Evolutionary conservation across 2,888 invertebrate genomes (phyloP), one percentile per base, ranked within the genome.

Genomic region (Tupiocoris notatus): DNA sequence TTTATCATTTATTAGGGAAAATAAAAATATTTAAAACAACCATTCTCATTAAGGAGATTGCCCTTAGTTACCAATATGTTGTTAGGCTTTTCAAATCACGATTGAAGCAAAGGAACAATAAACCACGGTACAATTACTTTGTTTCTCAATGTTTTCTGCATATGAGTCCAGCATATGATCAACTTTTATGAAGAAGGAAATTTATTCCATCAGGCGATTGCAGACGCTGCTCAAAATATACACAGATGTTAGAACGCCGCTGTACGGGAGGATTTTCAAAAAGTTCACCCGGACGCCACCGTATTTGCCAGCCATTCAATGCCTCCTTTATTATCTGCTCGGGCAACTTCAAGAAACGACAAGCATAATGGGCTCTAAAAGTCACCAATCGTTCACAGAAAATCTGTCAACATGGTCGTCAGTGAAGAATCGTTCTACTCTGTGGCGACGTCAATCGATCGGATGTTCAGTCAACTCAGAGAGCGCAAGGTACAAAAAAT

Each of bases 221-320:
- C 85, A 86, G 79, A 84, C 83, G 77, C 81, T 88, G 1, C 85
- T 86, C 79, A 83, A 83, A 77, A 80, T 86, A 22, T 87, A 86
- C 79, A 83, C 83, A 66, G 86, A 84, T 81, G 84, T 86, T 0
- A 82, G 84, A 23, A 80, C 84, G 20, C 82, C 82, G 16, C 79
- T 78, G 0, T 88, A 86, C 79, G 84, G 84, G 77, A 83, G 82
- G 79, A 82, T 84, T 1, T 86, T 87, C 83, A 80, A 80, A n/a
- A 82, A 82, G 67, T 83, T 84, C 2, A 83, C 84, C 18, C 81
- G 82, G 71, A 82, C 82, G 59, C 82, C 84, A 0, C 86, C 86
- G 0, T 85, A 82, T 67, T 81, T 88, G 78, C 87, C 88, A 0
- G 86, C 84, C 75, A 84, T 87, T 0, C 86, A 85, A 0, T 85